Evolutionary conservation across 2,888 invertebrate species (phyloP).

Genomic region (Acleris sparsana): DNA sequence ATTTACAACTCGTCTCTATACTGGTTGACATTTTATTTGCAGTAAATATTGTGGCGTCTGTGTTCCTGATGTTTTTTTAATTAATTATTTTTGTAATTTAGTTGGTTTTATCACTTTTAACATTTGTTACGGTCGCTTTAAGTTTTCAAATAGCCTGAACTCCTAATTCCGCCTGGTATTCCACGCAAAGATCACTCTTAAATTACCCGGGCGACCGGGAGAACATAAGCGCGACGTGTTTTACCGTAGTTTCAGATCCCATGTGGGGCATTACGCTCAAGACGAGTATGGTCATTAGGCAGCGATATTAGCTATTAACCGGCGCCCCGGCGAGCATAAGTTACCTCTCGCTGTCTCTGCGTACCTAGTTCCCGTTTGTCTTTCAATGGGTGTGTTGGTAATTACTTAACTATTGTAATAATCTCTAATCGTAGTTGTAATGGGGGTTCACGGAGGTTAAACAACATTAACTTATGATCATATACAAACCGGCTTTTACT

Average conservation of each 20-base stretch:
- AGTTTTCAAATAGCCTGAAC: not conserved
- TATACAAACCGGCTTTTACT: not conserved
- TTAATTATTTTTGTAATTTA: slow-evolving; percentile 21
- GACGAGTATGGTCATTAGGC: slow-evolving; percentile 82
- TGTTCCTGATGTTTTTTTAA: slow-evolving; percentile 23
- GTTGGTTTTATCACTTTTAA: slow-evolving; percentile 1
- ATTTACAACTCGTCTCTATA: slow-evolving; percentile 61
- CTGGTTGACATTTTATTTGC: slow-evolving; percentile 56
- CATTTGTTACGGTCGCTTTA: not conserved
- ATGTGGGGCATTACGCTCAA: slow-evolving; percentile 76
- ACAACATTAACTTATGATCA: not conserved
- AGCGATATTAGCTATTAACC: slow-evolving; percentile 83
- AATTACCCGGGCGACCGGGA: slow-evolving; percentile 53
- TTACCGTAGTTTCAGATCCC: slow-evolving; percentile 57
- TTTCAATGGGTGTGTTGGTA: slow-evolving; percentile 28
- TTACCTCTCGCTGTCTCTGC: slow-evolving; percentile 58
- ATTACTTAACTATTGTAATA: slow-evolving; percentile 3
- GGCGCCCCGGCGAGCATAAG: slow-evolving; percentile 61
- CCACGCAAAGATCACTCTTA: slow-evolving; percentile 48
- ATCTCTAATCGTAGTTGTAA: not conserved
- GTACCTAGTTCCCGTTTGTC: slow-evolving; percentile 34
- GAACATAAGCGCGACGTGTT: slow-evolving; percentile 55
- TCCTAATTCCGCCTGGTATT: slow-evolving; percentile 10
- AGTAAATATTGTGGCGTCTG: slow-evolving; percentile 51
- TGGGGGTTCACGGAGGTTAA: not conserved